These are phyloP conservation scores for Auanema freiburgensis DNA, from an alignment of 2,888 invertebrate genomes.

Conservation along the genomic window DNA sequence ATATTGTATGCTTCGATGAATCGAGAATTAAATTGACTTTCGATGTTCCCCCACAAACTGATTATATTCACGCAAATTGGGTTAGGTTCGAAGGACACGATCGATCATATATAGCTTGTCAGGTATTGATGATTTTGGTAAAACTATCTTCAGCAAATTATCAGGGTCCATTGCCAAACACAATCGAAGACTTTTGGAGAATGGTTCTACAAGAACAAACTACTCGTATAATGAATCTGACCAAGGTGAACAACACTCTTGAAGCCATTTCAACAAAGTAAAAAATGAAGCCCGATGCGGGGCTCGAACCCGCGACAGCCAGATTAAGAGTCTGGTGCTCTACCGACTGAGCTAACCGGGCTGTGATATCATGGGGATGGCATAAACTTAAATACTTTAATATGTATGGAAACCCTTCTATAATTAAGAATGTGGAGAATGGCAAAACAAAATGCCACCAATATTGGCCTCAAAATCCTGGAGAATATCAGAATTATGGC, in stretches of 20 bases:
- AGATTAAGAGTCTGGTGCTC: conserved; percentile 62
- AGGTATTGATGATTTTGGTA: conserved; percentile 11
- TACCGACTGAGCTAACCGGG: conserved; percentile 31
- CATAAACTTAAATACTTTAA: too few relatives aligned
- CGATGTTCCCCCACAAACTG: conserved; percentile 28
- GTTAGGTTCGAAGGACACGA: conserved; percentile 31
- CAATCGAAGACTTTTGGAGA: conserved; percentile 16
- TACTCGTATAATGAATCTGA: conserved; percentile 14
- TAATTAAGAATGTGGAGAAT: conserved; percentile 6
- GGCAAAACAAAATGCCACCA: conserved; percentile 14
- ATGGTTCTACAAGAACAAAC: conserved; percentile 14
- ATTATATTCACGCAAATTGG: conserved; percentile 50
- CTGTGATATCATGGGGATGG: too few relatives aligned
- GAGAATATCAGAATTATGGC: conserved; percentile 1
- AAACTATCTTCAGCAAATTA: too few relatives aligned
- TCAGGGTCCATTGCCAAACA: conserved; percentile 14
- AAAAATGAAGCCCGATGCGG: conserved; percentile 25
- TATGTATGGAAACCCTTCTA: too few relatives aligned
- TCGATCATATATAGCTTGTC: conserved; percentile 35
- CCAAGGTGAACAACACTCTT: not conserved
- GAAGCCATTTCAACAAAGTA: too few relatives aligned
- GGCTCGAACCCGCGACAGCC: conserved; percentile 62
- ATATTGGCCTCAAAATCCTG: conserved; percentile 18
- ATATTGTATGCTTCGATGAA: conserved; percentile 33
- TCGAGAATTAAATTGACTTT: conserved; percentile 29